Percentiles rank a stretch among this genome's conserved stretches.
phyloP scores from a whole-genome alignment of 1,140 invertebrate species.

The Caenorhabditis latens region DNA sequence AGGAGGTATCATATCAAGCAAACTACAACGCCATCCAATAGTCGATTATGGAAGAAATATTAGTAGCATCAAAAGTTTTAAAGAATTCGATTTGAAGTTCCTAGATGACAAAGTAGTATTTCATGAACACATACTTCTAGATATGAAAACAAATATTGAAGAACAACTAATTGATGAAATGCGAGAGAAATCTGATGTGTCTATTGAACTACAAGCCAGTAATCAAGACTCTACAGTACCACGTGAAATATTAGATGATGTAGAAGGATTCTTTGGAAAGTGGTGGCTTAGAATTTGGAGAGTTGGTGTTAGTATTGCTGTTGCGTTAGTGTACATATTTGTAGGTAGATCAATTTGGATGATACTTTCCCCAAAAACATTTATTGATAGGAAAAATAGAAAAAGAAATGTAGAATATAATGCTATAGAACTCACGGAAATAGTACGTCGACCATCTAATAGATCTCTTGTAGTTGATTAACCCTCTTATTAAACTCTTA shows the following conservation, averaged over 20 bases:
- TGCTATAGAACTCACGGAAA: slow-evolving; percentile 26
- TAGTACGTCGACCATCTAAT: slow-evolving; percentile 59
- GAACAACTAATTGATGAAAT: slow-evolving; percentile 66
- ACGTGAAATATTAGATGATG: slow-evolving; percentile 66
- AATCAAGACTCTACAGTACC: slow-evolving; percentile 60
- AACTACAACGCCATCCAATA: slow-evolving; percentile 40
- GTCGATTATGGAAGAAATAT: slow-evolving; percentile 52
- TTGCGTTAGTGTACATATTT: slow-evolving; percentile 66
- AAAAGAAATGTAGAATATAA: slow-evolving; percentile 45
- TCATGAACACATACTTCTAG: slow-evolving; percentile 59
- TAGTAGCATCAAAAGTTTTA: slow-evolving; percentile 43
- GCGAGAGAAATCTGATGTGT: slow-evolving; percentile 64
- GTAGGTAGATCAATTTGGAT: slow-evolving; percentile 65
- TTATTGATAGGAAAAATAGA: slow-evolving; percentile 63
- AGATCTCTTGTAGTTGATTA: no score
- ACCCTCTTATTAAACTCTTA: no score
- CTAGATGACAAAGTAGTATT: slow-evolving; percentile 65
- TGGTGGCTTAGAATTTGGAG: slow-evolving; percentile 68
- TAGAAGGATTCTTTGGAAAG: slow-evolving; percentile 65
- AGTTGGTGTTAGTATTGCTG: slow-evolving; percentile 67
- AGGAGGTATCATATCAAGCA: slow-evolving; percentile 61
- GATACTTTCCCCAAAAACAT: slow-evolving; percentile 61
- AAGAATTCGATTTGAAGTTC: slow-evolving; percentile 65
- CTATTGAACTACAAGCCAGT: slow-evolving; percentile 57
- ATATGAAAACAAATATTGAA: slow-evolving; percentile 64